Percentiles rank a stretch among this genome's conserved stretches.
phyloP scores from a whole-genome alignment of 2,888 invertebrate species.

The Tenthredo distinguenda region DNA sequence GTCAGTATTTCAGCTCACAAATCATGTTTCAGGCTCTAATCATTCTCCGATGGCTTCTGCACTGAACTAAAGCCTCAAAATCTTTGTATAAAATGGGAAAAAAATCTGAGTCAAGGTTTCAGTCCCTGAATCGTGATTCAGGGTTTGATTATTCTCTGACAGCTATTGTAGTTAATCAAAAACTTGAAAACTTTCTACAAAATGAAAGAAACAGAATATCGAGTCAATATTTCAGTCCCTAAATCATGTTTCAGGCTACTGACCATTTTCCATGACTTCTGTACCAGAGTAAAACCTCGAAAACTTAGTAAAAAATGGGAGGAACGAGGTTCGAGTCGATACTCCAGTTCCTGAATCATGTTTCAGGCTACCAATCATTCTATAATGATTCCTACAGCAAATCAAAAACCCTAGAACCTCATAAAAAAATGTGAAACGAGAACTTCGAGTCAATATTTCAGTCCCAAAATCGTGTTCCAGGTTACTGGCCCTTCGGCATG shows the following conservation, averaged over 20 bases:
- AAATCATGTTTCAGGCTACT: neutral
- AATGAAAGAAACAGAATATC: no score
- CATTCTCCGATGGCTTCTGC: neutral
- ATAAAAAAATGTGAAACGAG: neutral
- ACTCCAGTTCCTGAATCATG: neutral
- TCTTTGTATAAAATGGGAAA: neutral
- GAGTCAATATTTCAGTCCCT: neutral
- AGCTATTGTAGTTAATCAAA: no score
- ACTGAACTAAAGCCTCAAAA: neutral
- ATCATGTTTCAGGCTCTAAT: neutral
- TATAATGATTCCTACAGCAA: neutral
- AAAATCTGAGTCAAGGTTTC: neutral
- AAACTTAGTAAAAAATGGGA: neutral
- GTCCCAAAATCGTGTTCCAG: constrained; percentile 79
- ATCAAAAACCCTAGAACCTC: neutral
- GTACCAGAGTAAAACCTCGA: neutral
- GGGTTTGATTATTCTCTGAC: no score
- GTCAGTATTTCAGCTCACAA: neutral
- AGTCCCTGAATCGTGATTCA: neutral
- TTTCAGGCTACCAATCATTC: neutral
- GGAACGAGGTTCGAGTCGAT: neutral
- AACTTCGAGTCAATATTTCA: neutral
- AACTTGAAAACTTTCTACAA: no score
- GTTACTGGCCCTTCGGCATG: constrained; percentile 95
- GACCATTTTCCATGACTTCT: neutral